phyloP scores from a whole-genome alignment of 92 coral and sea anemone species.

The Muricea muricata region DNA sequence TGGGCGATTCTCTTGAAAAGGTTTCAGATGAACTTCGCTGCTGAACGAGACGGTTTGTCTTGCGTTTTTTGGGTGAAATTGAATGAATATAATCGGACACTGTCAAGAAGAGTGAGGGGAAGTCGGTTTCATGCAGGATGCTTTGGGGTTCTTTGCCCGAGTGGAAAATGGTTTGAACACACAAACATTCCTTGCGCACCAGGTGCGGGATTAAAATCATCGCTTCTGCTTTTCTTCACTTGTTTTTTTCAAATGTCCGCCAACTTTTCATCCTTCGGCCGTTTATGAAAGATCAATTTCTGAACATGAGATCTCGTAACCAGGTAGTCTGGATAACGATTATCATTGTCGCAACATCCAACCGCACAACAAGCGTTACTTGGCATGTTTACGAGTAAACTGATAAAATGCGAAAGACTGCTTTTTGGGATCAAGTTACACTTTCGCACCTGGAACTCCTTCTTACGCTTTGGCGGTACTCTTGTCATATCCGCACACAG shows the following conservation, averaged over 20 bases:
- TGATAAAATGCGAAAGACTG: too few relatives aligned
- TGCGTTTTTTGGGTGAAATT: conserved; percentile 33
- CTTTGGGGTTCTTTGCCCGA: conserved; percentile 20
- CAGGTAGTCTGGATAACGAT: too few relatives aligned
- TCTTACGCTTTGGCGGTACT: too few relatives aligned
- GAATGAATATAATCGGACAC: background rate
- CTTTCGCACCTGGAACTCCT: too few relatives aligned
- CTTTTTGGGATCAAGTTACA: too few relatives aligned
- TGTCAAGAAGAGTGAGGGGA: conserved; percentile 45
- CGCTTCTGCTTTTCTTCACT: conserved; percentile 59
- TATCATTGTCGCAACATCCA: conserved; percentile 70
- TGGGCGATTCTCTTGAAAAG: too few relatives aligned
- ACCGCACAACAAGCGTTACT: too few relatives aligned
- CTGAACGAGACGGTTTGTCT: too few relatives aligned
- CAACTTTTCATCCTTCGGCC: conserved; percentile 62
- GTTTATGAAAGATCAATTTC: conserved; percentile 46
- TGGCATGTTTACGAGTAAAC: too few relatives aligned
- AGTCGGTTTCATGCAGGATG: conserved; percentile 59
- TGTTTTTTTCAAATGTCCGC: conserved; percentile 61
- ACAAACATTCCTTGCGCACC: conserved; percentile 59
- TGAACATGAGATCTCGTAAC: conserved; percentile 49
- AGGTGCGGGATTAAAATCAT: conserved; percentile 53
- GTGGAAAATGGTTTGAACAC: conserved; percentile 53
- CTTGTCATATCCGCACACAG: too few relatives aligned
- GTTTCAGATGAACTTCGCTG: too few relatives aligned